Percentiles rank a stretch among this genome's conserved stretches.
Evolutionary conservation across 64 coral and sea anemone species (phyloP).

Genomic region (Montipora capricornis): DNA sequence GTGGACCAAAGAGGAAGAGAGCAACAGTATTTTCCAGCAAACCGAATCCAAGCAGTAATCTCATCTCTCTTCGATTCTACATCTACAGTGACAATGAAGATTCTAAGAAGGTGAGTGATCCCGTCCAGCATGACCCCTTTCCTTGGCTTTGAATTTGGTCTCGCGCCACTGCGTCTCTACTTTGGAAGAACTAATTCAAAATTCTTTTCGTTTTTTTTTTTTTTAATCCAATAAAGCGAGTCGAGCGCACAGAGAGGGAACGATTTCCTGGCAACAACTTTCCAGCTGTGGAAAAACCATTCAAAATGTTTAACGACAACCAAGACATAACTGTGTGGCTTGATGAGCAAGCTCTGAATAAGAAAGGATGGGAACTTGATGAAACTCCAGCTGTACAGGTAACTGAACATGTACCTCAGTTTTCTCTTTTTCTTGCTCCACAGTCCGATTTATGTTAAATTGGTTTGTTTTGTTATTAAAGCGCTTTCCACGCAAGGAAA

Average conservation of each 20-base stretch:
- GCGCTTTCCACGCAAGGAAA: no score
- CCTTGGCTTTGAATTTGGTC: neutral
- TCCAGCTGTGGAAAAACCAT: neutral
- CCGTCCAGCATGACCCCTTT: neutral
- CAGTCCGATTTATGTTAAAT: no score
- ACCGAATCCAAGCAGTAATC: neutral
- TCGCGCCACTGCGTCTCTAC: no score
- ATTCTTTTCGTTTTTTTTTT: neutral
- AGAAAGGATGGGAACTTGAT: neutral
- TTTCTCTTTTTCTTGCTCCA: no score
- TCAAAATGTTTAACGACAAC: neutral
- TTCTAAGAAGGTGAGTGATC: slow-evolving; percentile 3
- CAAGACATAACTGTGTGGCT: slow-evolving; percentile 7
- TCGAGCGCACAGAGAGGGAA: neutral
- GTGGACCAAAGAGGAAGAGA: slow-evolving; percentile 28
- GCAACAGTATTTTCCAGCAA: neutral
- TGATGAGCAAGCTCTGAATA: neutral
- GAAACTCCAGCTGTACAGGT: neutral
- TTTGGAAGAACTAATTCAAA: neutral
- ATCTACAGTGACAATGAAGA: slow-evolving; percentile 49
- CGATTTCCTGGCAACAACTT: neutral
- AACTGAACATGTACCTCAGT: neutral
- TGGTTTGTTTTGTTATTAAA: no score
- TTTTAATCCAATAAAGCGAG: neutral
- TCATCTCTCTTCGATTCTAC: neutral